These are phyloP conservation scores for Whitmania pigra DNA, from an alignment of 1,140 invertebrate genomes.

Conservation along the genomic window DNA sequence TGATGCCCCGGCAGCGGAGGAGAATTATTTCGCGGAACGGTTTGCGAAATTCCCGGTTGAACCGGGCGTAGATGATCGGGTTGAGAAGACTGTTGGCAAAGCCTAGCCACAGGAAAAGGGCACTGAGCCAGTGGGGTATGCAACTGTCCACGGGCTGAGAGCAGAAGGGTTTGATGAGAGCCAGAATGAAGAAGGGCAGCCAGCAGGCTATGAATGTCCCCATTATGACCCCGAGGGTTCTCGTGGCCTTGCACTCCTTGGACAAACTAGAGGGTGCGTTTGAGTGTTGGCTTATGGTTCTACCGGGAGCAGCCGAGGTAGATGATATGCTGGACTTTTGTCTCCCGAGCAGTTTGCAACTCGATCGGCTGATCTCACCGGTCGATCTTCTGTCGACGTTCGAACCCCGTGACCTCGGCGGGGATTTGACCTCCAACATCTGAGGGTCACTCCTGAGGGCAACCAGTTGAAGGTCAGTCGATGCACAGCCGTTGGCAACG, in stretches of 20 bases:
- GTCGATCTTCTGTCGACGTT: neutral
- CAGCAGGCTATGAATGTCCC: constrained; percentile 50
- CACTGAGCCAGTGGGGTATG: constrained; percentile 41
- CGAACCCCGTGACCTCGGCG: neutral
- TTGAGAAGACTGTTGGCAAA: constrained; percentile 93
- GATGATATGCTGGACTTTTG: neutral
- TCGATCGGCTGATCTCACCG: too few relatives aligned
- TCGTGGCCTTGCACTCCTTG: constrained; percentile 19
- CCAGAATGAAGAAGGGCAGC: constrained; percentile 50
- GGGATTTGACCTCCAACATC: neutral
- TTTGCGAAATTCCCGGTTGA: constrained; percentile 86
- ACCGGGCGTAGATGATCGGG: constrained; percentile 88
- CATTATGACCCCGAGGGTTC: constrained; percentile 46
- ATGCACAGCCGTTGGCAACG: neutral
- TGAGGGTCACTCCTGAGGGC: neutral
- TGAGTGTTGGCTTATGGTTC: constrained; percentile 22
- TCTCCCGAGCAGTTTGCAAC: neutral
- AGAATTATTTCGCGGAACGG: constrained; percentile 53
- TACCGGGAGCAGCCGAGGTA: neutral
- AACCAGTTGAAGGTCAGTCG: neutral
- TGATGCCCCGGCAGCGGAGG: constrained; percentile 30
- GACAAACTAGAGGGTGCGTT: constrained; percentile 3
- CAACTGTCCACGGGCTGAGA: constrained; percentile 20
- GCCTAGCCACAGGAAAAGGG: constrained; percentile 62
- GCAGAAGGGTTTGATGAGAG: constrained; percentile 46